Evolutionary conservation across 2,113 vertebrate genomes (phyloP).

Genomic region (Phylloscopus trochiloides): DNA sequence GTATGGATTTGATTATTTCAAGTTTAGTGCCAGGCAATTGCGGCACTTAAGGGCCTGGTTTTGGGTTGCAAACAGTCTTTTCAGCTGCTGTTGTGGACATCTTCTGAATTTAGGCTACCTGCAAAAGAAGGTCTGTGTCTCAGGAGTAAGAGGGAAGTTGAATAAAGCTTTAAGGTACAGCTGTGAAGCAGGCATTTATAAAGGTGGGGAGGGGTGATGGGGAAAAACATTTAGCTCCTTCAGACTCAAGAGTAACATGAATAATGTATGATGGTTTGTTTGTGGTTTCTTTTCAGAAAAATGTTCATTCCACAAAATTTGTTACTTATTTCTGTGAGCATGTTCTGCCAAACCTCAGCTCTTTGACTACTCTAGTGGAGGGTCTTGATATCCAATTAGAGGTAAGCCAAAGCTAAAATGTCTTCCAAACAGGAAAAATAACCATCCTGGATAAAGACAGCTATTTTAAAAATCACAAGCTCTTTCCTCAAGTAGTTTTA

Average conservation of each 20-base stretch:
- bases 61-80: background rate
- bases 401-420: slow-evolving; percentile 74
- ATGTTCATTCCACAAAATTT: slow-evolving; percentile 97
- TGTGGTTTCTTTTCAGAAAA: slow-evolving; percentile 82
- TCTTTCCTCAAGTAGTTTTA: background rate
- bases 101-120: background rate
- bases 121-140: background rate
- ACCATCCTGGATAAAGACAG: background rate
- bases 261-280: background rate
- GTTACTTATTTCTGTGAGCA: slow-evolving; percentile 97
- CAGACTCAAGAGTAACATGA: background rate
- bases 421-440: background rate
- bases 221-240: background rate
- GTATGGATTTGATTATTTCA: background rate
- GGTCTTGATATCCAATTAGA: slow-evolving; percentile 96
- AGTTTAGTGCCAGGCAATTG: background rate
- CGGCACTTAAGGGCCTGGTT: background rate
- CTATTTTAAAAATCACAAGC: background rate
- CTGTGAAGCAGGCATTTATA: background rate
- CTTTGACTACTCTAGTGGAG: slow-evolving; percentile 89
- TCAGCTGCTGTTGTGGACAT: background rate
- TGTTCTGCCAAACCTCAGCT: slow-evolving; percentile 91
- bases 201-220: background rate
- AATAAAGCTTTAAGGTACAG: background rate
- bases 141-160: background rate